Evolutionary conservation across 2,113 vertebrate species (phyloP), one percentile per base, ranked within the genome.

Genomic region (Morone saxatilis): DNA sequence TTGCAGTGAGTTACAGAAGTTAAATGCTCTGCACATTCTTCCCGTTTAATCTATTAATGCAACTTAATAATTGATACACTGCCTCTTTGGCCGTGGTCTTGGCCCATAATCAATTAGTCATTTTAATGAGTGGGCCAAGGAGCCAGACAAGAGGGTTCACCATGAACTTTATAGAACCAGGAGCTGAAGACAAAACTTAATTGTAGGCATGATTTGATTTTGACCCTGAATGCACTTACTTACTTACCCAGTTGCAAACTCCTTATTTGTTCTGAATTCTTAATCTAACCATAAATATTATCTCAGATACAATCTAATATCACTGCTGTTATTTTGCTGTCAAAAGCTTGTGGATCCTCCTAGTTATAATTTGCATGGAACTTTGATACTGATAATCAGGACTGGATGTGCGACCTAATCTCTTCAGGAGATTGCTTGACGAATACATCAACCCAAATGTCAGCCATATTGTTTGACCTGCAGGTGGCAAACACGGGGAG

Each of bases 41-140:
- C 78, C 83, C 41, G 68, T 86, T 91, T 91, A 93, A 92, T 94
- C 93, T 92, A 93, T 94, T 94, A 93, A 93, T 90, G 89, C 76
- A 50, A 76, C 75, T 94, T 92, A 93, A 94, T 94, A 92, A 94
- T 94, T 94, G 86, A 94, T 94, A 88, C 76, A 66, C 65, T 72
- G 87, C 80, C 81, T 90, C 88, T 87, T 71, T 76, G 87, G 85
- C 90, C 47, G 13, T 20, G 54, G 83, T 78, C 87, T 83, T 76
- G 89, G 81, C 89, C 79, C 73, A 68, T 86, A 84, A 93, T 94
- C 91, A 94, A 92, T 94, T 91, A 93, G 83, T 91, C 80, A 89
- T 88, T 89, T 90, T 92, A 91, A 94, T 90, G 87, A 92, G 83
- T 50, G 59, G 86, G 85, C 77, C 60, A 65, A 80, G 43, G 73